Evolutionary conservation across 2,797 vertebrate genomes (phyloP).

Genomic region (Tympanoctomys barrerae): DNA sequence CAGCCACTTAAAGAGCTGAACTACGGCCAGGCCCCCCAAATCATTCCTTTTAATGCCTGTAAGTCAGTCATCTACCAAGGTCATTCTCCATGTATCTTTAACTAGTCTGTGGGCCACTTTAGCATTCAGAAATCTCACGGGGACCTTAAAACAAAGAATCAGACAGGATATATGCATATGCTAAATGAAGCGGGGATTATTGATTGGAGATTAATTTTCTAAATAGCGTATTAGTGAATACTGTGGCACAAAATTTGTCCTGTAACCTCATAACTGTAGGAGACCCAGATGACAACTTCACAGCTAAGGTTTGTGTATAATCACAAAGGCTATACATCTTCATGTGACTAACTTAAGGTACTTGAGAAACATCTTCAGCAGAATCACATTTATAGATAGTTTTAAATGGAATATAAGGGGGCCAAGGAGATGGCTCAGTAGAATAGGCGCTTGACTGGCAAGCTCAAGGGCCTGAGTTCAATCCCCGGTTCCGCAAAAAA

Average conservation of each 20-base stretch:
- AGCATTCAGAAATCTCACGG: neutral
- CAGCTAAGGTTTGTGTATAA: neutral
- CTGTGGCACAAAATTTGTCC: neutral
- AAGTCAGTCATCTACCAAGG: neutral
- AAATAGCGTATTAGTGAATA: neutral
- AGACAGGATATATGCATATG: neutral
- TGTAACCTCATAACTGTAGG: neutral
- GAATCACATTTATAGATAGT: neutral
- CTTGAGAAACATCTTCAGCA: neutral
- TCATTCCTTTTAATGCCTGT: conserved; percentile 15
- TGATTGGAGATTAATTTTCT: neutral
- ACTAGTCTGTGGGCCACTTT: neutral
- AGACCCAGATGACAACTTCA: neutral
- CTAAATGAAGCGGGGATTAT: neutral
- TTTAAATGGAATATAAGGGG: conserved; percentile 58
- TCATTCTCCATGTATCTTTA: neutral
- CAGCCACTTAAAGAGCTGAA: too few relatives aligned
- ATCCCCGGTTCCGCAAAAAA: too few relatives aligned
- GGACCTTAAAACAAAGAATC: conserved; percentile 5
- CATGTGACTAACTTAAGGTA: neutral
- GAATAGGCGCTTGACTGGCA: too few relatives aligned
- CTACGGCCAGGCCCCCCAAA: neutral
- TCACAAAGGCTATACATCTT: neutral
- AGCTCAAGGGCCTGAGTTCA: too few relatives aligned
- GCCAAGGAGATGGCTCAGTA: too few relatives aligned